phyloP scores from a whole-genome alignment of 2,113 vertebrate genomes.

The Phodopus roborovskii region DNA sequence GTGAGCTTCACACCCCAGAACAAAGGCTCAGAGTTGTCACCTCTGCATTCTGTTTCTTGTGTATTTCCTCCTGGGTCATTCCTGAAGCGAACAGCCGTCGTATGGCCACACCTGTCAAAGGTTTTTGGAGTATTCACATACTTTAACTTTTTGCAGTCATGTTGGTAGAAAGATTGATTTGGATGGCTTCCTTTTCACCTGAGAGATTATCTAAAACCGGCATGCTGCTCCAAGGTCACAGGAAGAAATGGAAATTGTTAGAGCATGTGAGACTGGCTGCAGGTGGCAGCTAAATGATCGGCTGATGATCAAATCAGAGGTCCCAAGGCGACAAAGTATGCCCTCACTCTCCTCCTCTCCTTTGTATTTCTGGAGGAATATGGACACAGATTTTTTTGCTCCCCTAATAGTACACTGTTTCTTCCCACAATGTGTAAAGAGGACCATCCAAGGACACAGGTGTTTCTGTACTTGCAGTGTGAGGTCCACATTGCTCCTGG shows the following conservation, averaged over 20 bases:
- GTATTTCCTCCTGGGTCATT: neutral
- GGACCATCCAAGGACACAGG: accelerated
- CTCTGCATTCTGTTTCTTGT: neutral
- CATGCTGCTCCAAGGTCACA: neutral
- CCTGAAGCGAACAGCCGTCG: neutral
- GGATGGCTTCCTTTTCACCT: neutral
- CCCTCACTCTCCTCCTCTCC: neutral
- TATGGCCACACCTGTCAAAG: neutral
- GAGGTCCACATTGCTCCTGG: neutral
- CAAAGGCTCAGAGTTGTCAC: neutral
- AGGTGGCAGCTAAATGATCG: neutral
- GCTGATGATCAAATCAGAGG: neutral
- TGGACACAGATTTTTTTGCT: too few species aligned
- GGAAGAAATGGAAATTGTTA: neutral
- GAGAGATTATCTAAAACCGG: neutral
- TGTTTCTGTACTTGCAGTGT: neutral
- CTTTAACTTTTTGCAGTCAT: neutral
- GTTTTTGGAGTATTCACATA: neutral
- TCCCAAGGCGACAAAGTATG: neutral
- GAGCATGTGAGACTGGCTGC: neutral
- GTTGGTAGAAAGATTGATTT: neutral
- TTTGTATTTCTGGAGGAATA: neutral
- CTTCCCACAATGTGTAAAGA: neutral
- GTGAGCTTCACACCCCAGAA: too few species aligned
- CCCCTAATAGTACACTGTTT: neutral